These are phyloP conservation scores for Notothenia rossii DNA, from an alignment of 2,113 vertebrate genomes.

Conservation along the genomic window DNA sequence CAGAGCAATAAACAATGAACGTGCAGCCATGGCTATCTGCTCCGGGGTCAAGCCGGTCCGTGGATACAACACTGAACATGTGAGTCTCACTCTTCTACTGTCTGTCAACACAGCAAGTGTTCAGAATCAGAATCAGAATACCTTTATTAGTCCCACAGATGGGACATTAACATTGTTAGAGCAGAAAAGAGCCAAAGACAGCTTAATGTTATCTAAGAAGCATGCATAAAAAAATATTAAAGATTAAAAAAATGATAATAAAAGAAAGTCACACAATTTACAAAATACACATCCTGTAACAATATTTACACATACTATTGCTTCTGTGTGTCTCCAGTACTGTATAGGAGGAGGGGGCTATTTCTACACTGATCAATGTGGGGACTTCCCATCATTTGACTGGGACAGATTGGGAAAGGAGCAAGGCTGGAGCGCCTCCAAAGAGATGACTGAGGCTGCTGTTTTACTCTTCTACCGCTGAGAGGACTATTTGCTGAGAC, in stretches of 20 bases:
- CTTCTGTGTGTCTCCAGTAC: constrained; percentile 26
- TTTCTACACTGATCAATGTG: not conserved
- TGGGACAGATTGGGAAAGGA: not conserved
- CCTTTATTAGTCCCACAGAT: not conserved
- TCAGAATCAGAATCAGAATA: not conserved
- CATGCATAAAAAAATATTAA: too few species aligned
- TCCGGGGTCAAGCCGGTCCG: constrained; percentile 14
- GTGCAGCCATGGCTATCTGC: constrained; percentile 41
- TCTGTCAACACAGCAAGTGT: not conserved
- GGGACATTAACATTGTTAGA: too few species aligned
- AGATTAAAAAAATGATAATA: too few species aligned
- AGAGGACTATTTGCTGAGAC: not conserved
- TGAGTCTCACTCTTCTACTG: not conserved
- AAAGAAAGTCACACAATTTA: too few species aligned
- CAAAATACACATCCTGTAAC: too few species aligned
- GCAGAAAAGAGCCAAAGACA: too few species aligned
- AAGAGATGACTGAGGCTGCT: constrained; percentile 39
- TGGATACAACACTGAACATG: constrained; percentile 24
- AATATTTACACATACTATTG: too few species aligned
- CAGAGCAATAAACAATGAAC: constrained; percentile 40
- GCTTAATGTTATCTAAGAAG: too few species aligned
- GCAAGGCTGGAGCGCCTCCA: constrained; percentile 25
- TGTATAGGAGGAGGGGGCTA: constrained; percentile 48
- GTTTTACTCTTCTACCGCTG: constrained; percentile 49
- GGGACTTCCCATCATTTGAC: constrained; percentile 40